A percentile compares a stretch with the other conserved stretches of the same genome.
Conservation (phyloP, 37 sponge, comb jelly and placozoan species). For the Trichoplax adhaerens region DNA sequence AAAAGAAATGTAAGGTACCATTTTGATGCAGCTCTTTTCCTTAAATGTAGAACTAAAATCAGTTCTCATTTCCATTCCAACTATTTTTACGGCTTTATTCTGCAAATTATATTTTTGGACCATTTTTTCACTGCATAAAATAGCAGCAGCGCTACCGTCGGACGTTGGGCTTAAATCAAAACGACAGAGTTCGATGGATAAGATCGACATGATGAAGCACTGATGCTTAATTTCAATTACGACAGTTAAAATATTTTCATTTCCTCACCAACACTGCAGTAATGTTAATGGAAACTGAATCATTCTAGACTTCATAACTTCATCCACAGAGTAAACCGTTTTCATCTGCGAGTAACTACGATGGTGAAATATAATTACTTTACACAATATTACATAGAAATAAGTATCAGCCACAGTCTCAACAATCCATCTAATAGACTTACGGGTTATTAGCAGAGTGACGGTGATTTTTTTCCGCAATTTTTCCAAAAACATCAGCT, state of each 20-base stretch:
- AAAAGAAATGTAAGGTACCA: slow-evolving; percentile 26
- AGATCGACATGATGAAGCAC: neutral
- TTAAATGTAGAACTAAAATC: slow-evolving; percentile 79
- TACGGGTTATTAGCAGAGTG: slow-evolving; percentile 83
- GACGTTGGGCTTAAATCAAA: slow-evolving; percentile 55
- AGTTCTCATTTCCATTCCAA: slow-evolving; percentile 81
- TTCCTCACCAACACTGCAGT: slow-evolving; percentile 79
- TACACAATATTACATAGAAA: slow-evolving; percentile 8
- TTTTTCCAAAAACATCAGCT: slow-evolving; percentile 78
- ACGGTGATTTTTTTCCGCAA: slow-evolving; percentile 78
- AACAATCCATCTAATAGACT: neutral
- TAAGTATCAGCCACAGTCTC: neutral
- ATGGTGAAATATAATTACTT: neutral
- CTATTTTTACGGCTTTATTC: slow-evolving; percentile 66
- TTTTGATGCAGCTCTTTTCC: slow-evolving; percentile 67
- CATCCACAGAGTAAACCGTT: slow-evolving; percentile 56
- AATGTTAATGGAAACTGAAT: slow-evolving; percentile 70
- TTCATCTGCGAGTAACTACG: slow-evolving; percentile 64
- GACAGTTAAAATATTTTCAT: slow-evolving; percentile 4
- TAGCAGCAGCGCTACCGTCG: slow-evolving; percentile 74
- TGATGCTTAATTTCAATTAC: neutral
- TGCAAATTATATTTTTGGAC: slow-evolving; percentile 38
- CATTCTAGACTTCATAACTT: slow-evolving; percentile 42
- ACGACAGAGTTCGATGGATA: neutral
- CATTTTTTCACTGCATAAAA: slow-evolving; percentile 76